Base-by-base conservation (phyloP, 2,888 invertebrate species). In the Ypsolopha scabrella region DNA sequence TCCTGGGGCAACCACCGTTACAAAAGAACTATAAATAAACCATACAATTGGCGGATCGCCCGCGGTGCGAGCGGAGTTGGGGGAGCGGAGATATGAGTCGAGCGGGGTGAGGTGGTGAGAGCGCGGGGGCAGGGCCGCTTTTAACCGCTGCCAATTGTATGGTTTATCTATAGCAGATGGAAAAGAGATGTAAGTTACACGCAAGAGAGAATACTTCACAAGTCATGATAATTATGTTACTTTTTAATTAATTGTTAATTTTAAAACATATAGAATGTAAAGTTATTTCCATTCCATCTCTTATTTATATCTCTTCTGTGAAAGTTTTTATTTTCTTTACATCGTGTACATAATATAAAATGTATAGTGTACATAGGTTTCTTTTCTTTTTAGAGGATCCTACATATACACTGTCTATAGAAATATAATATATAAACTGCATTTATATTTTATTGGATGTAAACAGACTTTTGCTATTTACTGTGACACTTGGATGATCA, bases 381-480 rank as follows among this genome's bases (percentile, higher is more conserved):
- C 24, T 24, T 24, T 24, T 24, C 24, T 24, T n/a, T 13, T 24
- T 34, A 13, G 10, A 9, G 45, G 33, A 34, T 10, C 45, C 34
- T 2, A 45, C 7, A 45, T 45, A 34, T 45, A 45, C 8, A 45
- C 45, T 45, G 34, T 24, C 24, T 10, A 45, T 45, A 45, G 45
- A 33, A 36, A 47, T 36, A 47, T 47, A 64, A 58, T 69, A 68
- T 70, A 68, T 64, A 68, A 66, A 75, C 72, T 78, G 82, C 81
- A 82, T 82, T 82, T 82, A 78, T 76, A 68, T 70, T 67, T 33
- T 38, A n/a, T 38, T n/a, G 38, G 9, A 6, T 8, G 38, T n/a
- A n/a, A 10, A 38, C 6, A 38, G 38, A 24, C 24, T 24, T 3
- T 4, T 24, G 4, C 24, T 24, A 24, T 24, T 24, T 24, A 24